Evolutionary conservation across 2,113 vertebrate species (phyloP), one percentile per base, ranked within the genome.

Genomic region (Crotophaga sulcirostris): DNA sequence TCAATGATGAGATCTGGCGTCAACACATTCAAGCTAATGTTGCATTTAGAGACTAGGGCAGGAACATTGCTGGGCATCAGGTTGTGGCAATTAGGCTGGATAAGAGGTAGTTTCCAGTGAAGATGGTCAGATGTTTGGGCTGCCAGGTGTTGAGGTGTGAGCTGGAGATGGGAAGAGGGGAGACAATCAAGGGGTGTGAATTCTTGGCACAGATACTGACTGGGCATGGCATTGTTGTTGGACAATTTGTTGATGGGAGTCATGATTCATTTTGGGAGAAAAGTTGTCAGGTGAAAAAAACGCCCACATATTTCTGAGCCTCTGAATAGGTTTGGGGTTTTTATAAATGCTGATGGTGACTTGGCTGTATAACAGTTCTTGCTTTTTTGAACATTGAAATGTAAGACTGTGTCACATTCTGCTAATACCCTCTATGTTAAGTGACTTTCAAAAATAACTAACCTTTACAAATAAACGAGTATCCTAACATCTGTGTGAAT

Each of bases 381-480:
- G 40, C 89, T 59, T 91, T 49, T 95, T 96, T 96, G 94, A 96
- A 94, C 76, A 34, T 4, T 90, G 84, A 91, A 67, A 79, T 84
- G 51, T 93, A 94, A 94, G 75, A 72, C 85, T 69, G 88, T 89
- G 88, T 89, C 82, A 84, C 52, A 62, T 96, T 94, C 93, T 97
- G 89, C 78, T 94, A 90, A 93, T 90, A 62, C 14, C 28, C 77
- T 96, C 66, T 68, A 78, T 82, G 81, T 97, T 87, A 94, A 82
- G 87, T 96, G 92, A 97, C 78, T 75, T 93, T 95, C 96, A 96
- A 79, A 96, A 97, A 96, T 94, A 97, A 96, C 81, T 97, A 94
- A 86, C 87, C 79, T 94, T 96, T 96, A 74, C 54, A 79, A 70
- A 47, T 54, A 69, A 68, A 7, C 66, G 70, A 23, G 67, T 77